Percentiles rank a stretch among this genome's conserved stretches.
Conservation (phyloP, 2,888 invertebrate species). For the Tromatobia lineatoria region DNA sequence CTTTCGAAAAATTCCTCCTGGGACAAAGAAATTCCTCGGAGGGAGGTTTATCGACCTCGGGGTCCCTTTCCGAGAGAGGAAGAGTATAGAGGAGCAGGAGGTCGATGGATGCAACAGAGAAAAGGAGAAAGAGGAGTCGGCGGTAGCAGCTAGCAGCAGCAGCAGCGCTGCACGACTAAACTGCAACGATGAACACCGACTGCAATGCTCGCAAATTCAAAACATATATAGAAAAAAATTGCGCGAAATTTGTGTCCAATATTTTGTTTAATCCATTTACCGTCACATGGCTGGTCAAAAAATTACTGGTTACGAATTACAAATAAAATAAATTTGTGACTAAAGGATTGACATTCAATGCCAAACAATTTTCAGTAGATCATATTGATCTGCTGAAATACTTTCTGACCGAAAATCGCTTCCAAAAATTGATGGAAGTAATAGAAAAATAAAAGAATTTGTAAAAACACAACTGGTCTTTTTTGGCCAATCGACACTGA, state of each 20-base stretch:
- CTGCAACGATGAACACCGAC: conserved; percentile 52
- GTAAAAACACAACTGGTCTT: too few relatives aligned
- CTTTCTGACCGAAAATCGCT: too few relatives aligned
- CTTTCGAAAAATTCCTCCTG: conserved; percentile 37
- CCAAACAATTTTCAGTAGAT: too few relatives aligned
- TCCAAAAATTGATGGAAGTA: too few relatives aligned
- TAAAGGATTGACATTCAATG: too few relatives aligned
- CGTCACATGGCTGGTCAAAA: too few relatives aligned
- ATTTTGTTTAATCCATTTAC: too few relatives aligned
- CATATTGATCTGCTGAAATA: too few relatives aligned
- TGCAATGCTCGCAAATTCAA: conserved; percentile 41
- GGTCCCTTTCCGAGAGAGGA: conserved; percentile 64
- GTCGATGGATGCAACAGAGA: conserved; percentile 57
- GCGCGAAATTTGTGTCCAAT: not conserved
- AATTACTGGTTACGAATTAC: too few relatives aligned
- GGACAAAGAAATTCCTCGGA: conserved; percentile 63
- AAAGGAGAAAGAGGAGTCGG: conserved; percentile 46
- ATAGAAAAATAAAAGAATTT: too few relatives aligned
- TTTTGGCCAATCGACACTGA: too few relatives aligned
- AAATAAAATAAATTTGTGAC: too few relatives aligned
- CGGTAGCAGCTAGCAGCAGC: conserved; percentile 36
- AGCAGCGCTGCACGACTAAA: conserved; percentile 46
- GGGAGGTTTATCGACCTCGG: conserved; percentile 70
- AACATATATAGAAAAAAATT: not conserved
- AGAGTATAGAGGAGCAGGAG: conserved; percentile 59